These are phyloP conservation scores for Apodemus sylvaticus DNA, from an alignment of 2,113 vertebrate genomes.

Conservation along the genomic window DNA sequence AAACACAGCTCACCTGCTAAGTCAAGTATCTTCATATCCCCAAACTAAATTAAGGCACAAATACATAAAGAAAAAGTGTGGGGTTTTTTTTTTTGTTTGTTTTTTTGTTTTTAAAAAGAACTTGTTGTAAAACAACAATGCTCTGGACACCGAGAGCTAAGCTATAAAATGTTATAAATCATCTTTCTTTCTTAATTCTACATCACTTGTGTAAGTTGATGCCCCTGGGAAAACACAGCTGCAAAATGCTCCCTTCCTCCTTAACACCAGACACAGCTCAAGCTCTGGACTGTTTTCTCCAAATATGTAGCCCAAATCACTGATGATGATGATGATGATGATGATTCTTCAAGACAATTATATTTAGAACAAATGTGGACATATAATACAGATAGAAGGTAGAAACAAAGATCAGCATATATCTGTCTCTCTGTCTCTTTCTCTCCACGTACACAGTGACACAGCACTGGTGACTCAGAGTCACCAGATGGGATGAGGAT, in stretches of 20 bases:
- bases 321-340: background rate
- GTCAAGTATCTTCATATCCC: conserved; percentile 35
- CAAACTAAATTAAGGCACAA: conserved; percentile 55
- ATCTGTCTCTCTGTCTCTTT: background rate
- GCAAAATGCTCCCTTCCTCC: background rate
- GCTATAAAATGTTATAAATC: background rate
- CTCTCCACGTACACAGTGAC: background rate
- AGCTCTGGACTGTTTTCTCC: background rate
- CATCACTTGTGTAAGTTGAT: background rate
- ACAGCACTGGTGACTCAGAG: background rate
- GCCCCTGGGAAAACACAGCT: background rate
- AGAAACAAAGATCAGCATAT: background rate
- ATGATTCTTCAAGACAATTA: background rate
- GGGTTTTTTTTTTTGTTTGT: too few relatives aligned
- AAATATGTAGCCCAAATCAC: conserved; percentile 18
- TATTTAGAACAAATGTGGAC: background rate
- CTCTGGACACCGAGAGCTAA: background rate
- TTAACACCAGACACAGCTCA: background rate
- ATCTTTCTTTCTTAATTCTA: background rate
- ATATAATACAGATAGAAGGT: background rate
- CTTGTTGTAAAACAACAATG: conserved; percentile 37
- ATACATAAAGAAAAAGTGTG: conserved; percentile 17
- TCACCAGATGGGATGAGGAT: background rate
- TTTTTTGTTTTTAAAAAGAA: conserved; percentile 43
- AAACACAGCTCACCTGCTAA: conserved; percentile 22